Evolutionary conservation across 2,797 vertebrate species (phyloP), one percentile per base, ranked within the genome.

Genomic region (Rhynchonycteris naso): DNA sequence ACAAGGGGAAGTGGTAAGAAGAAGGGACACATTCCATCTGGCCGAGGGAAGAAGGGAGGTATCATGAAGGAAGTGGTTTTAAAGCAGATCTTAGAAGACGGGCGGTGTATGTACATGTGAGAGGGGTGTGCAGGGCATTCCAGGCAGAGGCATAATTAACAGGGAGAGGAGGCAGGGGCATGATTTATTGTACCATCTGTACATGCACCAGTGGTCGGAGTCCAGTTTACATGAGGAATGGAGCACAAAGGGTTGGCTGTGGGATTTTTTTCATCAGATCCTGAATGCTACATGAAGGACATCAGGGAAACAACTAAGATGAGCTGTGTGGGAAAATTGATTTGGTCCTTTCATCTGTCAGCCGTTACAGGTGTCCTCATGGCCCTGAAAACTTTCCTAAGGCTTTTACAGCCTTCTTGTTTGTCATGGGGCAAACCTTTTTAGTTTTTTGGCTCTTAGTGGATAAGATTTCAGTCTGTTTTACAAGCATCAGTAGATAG

Each of bases 201-300:
- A 22, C 18, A 6, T 66, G 68, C 65, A 56, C 22, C 65, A 85
- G 24, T 65, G 47, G 24, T 33, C 1, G 0, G 9, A 52, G 3
- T 52, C 52, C 2, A 4, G 52, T 43, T 35, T 84, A 14, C 47
- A 21, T 3, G 56, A 85, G 30, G 68, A 61, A 33, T 12, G 30
- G 30, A 47, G 33, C 4, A 7, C 33, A 11, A 95, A 88, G 33
- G 8, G 10, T 43, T 63, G n/a, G 74, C 18, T 82, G 74, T 61
- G 71, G 30, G 30, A 74, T 22, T 74, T 94, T 22, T 52, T 24
- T 68, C 1, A 2, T 14, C 82, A 66, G 8, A 76, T 47, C n/a
- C 75, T 82, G 84, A 95, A 92, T 96, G 95, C 90, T 78, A 1
- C 68, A 15, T 15, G 78, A 97, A 92, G 84, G 94, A 56, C 84